Evolutionary conservation across 1,140 invertebrate species (phyloP).

Genomic region (Acromyrmex charruanus): DNA sequence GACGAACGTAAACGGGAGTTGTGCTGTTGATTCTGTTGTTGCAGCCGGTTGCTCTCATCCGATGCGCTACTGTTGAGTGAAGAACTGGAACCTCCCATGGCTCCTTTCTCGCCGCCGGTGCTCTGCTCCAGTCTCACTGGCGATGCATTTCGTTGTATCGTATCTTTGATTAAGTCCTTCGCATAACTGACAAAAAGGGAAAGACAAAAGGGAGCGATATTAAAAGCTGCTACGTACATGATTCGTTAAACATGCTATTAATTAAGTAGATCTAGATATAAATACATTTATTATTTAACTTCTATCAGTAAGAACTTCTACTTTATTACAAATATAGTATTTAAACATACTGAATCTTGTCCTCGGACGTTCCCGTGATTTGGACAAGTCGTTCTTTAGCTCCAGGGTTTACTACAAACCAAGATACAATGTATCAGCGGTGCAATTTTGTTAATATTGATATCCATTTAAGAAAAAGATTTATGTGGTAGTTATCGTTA

Average conservation of each 20-base stretch:
- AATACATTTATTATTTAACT: slow-evolving; percentile 25
- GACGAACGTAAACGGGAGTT: slow-evolving; percentile 82
- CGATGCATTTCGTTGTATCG: slow-evolving; percentile 96
- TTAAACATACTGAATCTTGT: slow-evolving; percentile 94
- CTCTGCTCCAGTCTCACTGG: slow-evolving; percentile 91
- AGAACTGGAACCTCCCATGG: slow-evolving; percentile 89
- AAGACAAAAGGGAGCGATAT: slow-evolving; percentile 2
- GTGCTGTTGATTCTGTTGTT: slow-evolving; percentile 80
- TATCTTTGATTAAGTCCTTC: slow-evolving; percentile 96
- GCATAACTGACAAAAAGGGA: slow-evolving; percentile 90
- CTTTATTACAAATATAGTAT: slow-evolving; percentile 41
- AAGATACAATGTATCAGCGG: slow-evolving; percentile 44
- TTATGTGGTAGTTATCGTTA: slow-evolving; percentile 24
- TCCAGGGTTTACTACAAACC: slow-evolving; percentile 93
- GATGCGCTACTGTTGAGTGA: slow-evolving; percentile 92
- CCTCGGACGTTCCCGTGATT: slow-evolving; percentile 96
- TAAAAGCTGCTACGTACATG: slow-evolving; percentile 14
- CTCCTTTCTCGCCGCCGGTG: slow-evolving; percentile 87
- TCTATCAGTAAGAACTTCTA: neutral
- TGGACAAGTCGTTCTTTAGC: slow-evolving; percentile 97
- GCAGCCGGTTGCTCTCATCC: slow-evolving; percentile 88
- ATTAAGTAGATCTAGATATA: neutral
- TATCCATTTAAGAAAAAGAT: neutral
- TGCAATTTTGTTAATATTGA: neutral
- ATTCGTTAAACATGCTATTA: neutral